Percentiles rank a stretch among this genome's conserved stretches.
phyloP scores from a whole-genome alignment of 2,113 vertebrate species.

The Heterochromis multidens region DNA sequence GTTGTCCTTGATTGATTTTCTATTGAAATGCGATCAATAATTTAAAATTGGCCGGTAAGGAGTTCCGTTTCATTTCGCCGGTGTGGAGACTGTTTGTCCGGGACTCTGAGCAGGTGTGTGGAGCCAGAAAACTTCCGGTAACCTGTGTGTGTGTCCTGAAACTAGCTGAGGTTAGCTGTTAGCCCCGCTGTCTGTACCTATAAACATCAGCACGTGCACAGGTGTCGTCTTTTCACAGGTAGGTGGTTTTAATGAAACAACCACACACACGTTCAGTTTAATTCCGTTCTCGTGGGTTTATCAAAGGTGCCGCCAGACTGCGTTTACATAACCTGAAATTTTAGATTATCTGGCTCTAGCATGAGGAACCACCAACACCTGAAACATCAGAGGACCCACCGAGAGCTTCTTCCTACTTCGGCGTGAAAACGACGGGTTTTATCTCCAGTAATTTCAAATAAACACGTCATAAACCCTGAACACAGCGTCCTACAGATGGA shows the following conservation, averaged over 20 bases:
- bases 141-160: neutral
- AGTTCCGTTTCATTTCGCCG: neutral
- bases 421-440: neutral
- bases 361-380: neutral
- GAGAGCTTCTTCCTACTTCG: neutral
- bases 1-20: neutral
- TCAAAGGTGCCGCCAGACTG: neutral
- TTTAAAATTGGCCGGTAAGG: neutral
- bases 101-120: neutral
- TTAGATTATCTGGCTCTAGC: neutral
- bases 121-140: neutral
- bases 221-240: neutral
- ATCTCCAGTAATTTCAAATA: neutral
- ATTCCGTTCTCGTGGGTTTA: neutral
- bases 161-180: neutral
- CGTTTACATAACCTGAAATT: neutral
- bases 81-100: neutral
- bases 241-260: neutral
- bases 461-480: too few species aligned
- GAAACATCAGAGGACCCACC: neutral
- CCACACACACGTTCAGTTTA: neutral
- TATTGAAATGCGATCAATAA: rapidly evolving
- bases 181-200: neutral
- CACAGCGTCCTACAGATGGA: too few species aligned
- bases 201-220: neutral